Base-by-base conservation (phyloP, 2,888 invertebrate genomes). In the Polydesmus complanatus region DNA sequence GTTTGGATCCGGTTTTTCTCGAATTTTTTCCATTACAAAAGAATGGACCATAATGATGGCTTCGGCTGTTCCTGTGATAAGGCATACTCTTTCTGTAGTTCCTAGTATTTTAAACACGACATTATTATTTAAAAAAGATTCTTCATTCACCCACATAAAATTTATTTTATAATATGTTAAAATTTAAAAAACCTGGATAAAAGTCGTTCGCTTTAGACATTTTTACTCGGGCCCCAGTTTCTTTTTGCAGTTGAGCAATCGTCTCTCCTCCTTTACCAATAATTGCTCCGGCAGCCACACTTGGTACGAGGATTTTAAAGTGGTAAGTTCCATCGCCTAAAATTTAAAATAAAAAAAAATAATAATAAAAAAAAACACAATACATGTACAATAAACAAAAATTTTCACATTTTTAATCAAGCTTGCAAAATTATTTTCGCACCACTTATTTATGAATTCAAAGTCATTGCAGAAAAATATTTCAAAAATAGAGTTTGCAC, bases 231-330 rank as follows among this genome's bases (percentile, higher is more conserved):
- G 96, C 95, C 69, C 93, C 93, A 59, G 94, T 89, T 75, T 97
- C 96, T 78, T 93, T 94, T 78, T 98, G 96, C 71, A 98, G 80
- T 74, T 94, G 91, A 70, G 95, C 94, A 77, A 97, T 97, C 62
- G 96, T 94, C 77, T 98, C 97, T 68, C 97, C 97, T 54, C 96
- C 96, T 78, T 97, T 98, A 72, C 97, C 97, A 77, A 97, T 98
- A 74, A 98, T 95, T 75, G 96, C 96, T 67, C 97, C 97, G 61
- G 96, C 95, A 69, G 96, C 96, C 78, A 90, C 88, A 66, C 92
- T 90, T 65, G 95, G 95, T 74, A 96, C 92, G 79, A 96, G 80
- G 72, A 94, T 88, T 80, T 96, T 96, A 81, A 96, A 90, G 80
- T 95, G 92, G 80, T 87, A 90, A 72, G 87, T 84, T 74, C 86